phyloP scores from a whole-genome alignment of 2,797 vertebrate species.

The Simalia tracyae region DNA sequence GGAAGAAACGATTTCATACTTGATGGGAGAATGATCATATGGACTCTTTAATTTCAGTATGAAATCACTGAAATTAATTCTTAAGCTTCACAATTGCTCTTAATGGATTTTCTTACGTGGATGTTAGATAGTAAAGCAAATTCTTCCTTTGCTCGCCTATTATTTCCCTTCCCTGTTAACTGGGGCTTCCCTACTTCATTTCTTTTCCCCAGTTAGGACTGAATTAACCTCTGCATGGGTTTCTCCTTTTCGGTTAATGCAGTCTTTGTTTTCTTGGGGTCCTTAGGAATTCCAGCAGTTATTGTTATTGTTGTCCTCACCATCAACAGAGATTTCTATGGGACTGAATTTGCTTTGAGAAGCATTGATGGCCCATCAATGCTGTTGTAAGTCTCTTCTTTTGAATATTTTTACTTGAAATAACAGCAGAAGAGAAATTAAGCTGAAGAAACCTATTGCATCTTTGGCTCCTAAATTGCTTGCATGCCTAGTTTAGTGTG shows the following conservation, averaged over 20 bases:
- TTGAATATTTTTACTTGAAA: neutral
- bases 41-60: neutral
- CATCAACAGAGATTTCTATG: constrained; percentile 81
- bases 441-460: neutral
- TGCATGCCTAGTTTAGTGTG: neutral
- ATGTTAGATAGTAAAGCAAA: neutral
- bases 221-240: neutral
- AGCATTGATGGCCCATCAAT: constrained; percentile 10
- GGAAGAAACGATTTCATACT: neutral
- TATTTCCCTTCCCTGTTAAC: neutral
- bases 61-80: neutral
- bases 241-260: neutral
- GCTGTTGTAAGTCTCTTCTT: constrained; percentile 80
- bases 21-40: too few species aligned
- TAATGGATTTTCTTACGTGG: neutral
- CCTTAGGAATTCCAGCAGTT: constrained; percentile 71
- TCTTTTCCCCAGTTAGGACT: constrained; percentile 4
- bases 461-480: neutral
- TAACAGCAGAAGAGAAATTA: neutral
- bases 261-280: constrained; percentile 28
- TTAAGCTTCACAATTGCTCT: neutral
- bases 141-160: neutral
- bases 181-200: neutral
- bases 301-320: constrained; percentile 77
- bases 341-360: constrained; percentile 52